phyloP scores from a whole-genome alignment of 2,797 vertebrate species.

The Crossoptilon crossoptilon region DNA sequence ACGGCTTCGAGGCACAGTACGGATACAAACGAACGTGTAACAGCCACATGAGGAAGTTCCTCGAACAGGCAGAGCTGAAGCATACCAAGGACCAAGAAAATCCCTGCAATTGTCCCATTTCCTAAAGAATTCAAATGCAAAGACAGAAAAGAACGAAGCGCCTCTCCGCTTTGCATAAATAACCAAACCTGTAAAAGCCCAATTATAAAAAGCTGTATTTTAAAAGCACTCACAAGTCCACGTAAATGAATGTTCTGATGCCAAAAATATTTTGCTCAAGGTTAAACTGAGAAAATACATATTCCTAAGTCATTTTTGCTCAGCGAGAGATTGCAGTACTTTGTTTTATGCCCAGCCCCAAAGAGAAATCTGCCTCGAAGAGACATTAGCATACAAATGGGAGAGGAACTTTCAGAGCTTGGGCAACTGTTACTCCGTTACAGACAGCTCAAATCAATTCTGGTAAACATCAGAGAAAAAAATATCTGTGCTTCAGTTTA shows the following conservation, averaged over 20 bases:
- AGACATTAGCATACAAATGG: conserved; percentile 1
- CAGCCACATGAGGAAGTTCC: not conserved
- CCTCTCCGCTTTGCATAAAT: not conserved
- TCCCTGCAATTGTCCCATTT: not conserved
- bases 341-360: not conserved
- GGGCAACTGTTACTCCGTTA: not conserved
- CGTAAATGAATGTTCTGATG: not conserved
- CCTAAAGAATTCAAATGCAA: not conserved
- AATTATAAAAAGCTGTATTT: not conserved
- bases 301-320: not conserved
- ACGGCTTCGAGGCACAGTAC: not conserved
- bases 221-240: not conserved
- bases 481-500: not conserved
- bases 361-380: not conserved
- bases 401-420: not conserved
- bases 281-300: not conserved
- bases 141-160: not conserved
- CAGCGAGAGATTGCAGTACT: not conserved
- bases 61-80: not conserved
- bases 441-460: not conserved
- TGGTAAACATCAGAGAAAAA: not conserved
- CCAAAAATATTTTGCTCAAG: not conserved
- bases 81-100: not conserved
- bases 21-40: rapidly evolving
- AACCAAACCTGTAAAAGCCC: not conserved